Conservation (phyloP, 1,140 invertebrate species). For the Lepidurus apus region DNA sequence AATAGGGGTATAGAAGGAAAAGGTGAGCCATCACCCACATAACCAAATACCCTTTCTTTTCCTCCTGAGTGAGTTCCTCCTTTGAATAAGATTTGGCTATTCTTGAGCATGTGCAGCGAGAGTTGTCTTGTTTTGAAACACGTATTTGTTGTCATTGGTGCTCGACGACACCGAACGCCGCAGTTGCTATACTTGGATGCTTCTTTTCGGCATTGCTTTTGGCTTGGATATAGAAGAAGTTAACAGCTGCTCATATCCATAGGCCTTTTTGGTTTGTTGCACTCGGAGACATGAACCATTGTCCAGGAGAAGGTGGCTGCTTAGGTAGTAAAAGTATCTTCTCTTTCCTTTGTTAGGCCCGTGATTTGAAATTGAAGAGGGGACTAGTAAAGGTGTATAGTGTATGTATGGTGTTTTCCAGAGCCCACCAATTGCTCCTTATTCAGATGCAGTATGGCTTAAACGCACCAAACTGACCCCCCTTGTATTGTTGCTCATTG, state of each 20-base stretch:
- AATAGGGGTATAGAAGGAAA: background rate
- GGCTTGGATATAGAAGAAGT: background rate
- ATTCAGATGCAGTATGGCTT: slow-evolving; percentile 1
- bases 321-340: background rate
- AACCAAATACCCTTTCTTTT: background rate
- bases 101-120: background rate
- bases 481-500: background rate
- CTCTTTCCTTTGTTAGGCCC: background rate
- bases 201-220: background rate
- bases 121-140: slow-evolving; percentile 6
- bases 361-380: background rate
- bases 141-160: background rate
- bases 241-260: background rate
- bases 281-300: background rate
- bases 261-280: background rate
- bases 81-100: slow-evolving; percentile 7
- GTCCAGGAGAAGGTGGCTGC: background rate
- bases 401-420: background rate
- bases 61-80: background rate
- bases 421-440: background rate
- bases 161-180: background rate
- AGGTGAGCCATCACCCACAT: background rate
- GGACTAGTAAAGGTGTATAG: background rate
- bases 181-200: slow-evolving; percentile 11
- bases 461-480: background rate